Base-by-base conservation (phyloP, 1,140 invertebrate species). In the Magallana gigas region DNA sequence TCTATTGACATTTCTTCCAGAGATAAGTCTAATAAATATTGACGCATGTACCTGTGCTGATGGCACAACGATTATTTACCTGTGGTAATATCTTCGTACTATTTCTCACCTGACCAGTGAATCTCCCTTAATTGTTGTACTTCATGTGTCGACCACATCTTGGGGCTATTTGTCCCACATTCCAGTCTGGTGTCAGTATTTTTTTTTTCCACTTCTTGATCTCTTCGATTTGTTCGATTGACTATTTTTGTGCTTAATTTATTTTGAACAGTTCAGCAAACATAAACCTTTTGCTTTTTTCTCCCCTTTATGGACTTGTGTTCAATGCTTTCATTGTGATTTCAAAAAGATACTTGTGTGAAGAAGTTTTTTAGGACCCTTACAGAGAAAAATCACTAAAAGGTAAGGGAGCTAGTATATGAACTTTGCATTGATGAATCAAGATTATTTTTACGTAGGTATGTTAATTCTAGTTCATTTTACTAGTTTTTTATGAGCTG, bases 1-100 rank as follows among this genome's bases (percentile, higher is more conserved):
- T 76, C 68, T 76, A 76, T 76, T 76, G 68, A 76, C 68, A 76
- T 76, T 76, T 76, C 68, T 76, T 76, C 23, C 68, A 76, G 23
- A 76, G 68, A 76, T 76, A 76, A 76, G 68, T 29, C 68, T 29
- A 71, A 71, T 71, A 71, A 71, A 71, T 71, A 71, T 71, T 71
- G 68, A 71, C 68, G 9, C 18, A 29, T 71, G 68, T 71, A 71
- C 23, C 68, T 36, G 68, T 76, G 23, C 68, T 76, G 68, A 76
- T 76, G 68, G 68, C 23, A 29, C 23, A 12, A 11, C 18, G 68
- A 71, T 76, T 76, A 29, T 76, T 76, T 76, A 76, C 68, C 68
- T 76, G 68, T 76, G 23, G 68, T 76, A 9, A 76, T 76, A 36
- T 76, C 68, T 29, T 29, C 23, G 23, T 76, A 76, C 68, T 29